Evolutionary conservation across 2,888 invertebrate genomes (phyloP).

Genomic region (Priocnemis perturbator): DNA sequence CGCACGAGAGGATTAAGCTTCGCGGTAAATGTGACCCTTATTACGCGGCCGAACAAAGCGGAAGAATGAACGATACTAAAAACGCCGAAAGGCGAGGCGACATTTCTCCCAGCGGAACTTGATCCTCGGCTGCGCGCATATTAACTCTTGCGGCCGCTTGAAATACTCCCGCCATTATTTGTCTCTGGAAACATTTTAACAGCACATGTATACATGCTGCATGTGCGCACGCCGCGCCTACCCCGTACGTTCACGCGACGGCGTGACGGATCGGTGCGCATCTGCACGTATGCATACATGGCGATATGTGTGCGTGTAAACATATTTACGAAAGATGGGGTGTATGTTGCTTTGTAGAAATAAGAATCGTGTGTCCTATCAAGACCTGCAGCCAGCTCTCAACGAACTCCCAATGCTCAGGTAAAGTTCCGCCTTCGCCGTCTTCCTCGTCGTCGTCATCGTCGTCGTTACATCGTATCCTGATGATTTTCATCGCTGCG

Average conservation of each 20-base stretch:
- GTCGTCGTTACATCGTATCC: neutral
- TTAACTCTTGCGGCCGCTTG: conserved; percentile 6
- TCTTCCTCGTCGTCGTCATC: conserved; percentile 10
- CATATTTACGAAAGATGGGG: conserved; percentile 59
- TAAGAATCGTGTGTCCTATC: conserved; percentile 87
- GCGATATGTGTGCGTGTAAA: conserved; percentile 1
- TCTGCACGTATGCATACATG: neutral
- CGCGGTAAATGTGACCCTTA: conserved; percentile 4
- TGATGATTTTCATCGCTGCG: neutral
- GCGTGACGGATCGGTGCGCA: conserved; percentile 10
- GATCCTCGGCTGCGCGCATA: conserved; percentile 8
- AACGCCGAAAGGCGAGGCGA: neutral
- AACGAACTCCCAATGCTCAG: conserved; percentile 85
- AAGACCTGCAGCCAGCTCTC: conserved; percentile 86
- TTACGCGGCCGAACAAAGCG: neutral
- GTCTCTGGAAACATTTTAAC: no score
- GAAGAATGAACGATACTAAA: neutral
- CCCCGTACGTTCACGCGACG: no score
- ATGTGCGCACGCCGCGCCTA: neutral
- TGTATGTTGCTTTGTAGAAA: conserved; percentile 78
- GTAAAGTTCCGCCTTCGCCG: conserved; percentile 74
- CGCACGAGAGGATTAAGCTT: conserved; percentile 49
- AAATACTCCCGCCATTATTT: conserved; percentile 2
- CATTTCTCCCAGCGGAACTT: conserved; percentile 3
- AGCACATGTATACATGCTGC: no score